Conservation (phyloP, 2,113 vertebrate genomes). For the Spilogale gracilis region DNA sequence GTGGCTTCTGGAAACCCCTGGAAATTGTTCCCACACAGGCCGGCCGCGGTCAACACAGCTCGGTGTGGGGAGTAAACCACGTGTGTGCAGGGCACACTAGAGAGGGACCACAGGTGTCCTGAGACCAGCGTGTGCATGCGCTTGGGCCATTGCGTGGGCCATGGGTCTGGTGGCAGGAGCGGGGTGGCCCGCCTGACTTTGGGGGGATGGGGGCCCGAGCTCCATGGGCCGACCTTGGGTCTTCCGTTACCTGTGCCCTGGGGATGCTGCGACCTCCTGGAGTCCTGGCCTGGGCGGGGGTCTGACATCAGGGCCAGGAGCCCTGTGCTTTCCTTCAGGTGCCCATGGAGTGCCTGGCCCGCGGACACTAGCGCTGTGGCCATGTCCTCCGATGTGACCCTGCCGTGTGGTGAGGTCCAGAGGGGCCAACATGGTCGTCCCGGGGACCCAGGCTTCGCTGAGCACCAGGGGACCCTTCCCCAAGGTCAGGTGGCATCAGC, state of each 20-base stretch:
- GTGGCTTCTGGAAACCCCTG: no score
- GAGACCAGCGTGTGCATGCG: neutral
- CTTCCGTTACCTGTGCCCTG: neutral
- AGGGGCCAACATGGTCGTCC: no score
- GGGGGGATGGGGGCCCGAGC: neutral
- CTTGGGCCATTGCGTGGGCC: rapidly evolving
- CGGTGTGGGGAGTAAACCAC: neutral
- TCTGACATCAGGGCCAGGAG: no score
- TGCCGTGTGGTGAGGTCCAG: neutral
- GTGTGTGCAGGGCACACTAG: neutral
- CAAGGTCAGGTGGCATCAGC: no score
- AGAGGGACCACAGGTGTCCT: neutral
- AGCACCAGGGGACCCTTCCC: neutral
- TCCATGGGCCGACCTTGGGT: neutral
- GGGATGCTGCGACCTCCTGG: neutral
- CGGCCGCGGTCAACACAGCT: neutral
- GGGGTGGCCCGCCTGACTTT: neutral
- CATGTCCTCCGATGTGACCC: neutral
- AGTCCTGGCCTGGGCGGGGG: neutral
- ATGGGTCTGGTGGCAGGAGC: neutral
- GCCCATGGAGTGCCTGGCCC: neutral
- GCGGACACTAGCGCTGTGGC: neutral
- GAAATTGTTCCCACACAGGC: no score
- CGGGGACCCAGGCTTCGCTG: neutral
- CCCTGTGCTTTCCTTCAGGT: rapidly evolving